Conservation (phyloP, 2,113 vertebrate species). For the Lanius collurio region DNA sequence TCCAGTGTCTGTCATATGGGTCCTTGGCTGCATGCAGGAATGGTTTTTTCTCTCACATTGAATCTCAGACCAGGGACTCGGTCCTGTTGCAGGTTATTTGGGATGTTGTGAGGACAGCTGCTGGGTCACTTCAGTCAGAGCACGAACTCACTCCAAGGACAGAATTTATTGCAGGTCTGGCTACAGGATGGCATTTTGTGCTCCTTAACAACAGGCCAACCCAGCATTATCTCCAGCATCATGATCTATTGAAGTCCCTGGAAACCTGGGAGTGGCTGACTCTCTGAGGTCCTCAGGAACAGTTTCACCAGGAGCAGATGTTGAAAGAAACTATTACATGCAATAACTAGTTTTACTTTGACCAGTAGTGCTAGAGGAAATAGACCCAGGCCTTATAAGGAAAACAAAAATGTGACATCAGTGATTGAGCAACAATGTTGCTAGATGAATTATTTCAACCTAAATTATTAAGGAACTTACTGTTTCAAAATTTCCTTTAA, state of each 20-base stretch:
- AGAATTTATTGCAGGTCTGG: background rate
- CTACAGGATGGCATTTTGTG: background rate
- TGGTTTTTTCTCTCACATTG: background rate
- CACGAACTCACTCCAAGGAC: background rate
- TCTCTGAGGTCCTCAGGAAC: background rate
- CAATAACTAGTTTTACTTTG: background rate
- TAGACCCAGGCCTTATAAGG: background rate
- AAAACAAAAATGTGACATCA: background rate
- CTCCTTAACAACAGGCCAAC: background rate
- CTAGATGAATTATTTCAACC: background rate
- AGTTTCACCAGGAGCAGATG: background rate
- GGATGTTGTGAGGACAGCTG: background rate
- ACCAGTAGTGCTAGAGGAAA: background rate
- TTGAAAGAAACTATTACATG: background rate
- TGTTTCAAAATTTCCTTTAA: background rate
- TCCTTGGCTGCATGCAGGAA: background rate
- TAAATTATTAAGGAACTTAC: background rate
- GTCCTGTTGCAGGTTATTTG: background rate
- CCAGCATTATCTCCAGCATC: fast-evolving
- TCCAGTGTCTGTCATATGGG: background rate
- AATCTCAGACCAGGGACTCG: background rate
- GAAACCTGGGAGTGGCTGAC: background rate
- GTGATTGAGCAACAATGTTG: background rate
- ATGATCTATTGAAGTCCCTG: fast-evolving
- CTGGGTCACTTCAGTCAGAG: background rate